These are phyloP conservation scores for Tragopan temminckii DNA, from an alignment of 2,797 vertebrate species.

Conservation along the genomic window DNA sequence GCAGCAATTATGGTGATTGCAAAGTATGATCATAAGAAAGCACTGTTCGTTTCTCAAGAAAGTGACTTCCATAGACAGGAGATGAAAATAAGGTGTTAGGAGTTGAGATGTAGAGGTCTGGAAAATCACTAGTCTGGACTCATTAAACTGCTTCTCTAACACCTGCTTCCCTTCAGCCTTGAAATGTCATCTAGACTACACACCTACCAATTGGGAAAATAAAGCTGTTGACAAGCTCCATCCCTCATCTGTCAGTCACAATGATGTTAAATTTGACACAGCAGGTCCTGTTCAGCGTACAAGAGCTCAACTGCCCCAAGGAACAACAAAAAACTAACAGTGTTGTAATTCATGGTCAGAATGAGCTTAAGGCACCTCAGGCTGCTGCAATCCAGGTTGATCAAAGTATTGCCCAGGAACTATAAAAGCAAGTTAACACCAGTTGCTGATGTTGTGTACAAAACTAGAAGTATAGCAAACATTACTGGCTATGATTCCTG, in stretches of 20 bases:
- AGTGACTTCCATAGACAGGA: background rate
- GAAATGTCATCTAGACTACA: background rate
- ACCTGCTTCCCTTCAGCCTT: background rate
- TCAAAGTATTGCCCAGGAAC: background rate
- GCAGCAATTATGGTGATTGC: background rate
- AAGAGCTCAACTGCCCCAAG: background rate
- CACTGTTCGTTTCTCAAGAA: background rate
- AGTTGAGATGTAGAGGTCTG: background rate
- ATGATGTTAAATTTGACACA: background rate
- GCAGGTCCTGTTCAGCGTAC: background rate
- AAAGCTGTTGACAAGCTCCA: background rate
- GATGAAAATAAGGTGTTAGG: background rate
- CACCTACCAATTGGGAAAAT: background rate
- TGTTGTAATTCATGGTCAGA: too few relatives aligned
- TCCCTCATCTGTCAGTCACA: background rate
- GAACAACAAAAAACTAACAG: background rate
- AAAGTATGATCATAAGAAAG: too few relatives aligned
- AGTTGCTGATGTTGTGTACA: background rate
- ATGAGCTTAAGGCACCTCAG: background rate
- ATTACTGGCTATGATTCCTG: background rate
- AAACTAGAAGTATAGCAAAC: background rate
- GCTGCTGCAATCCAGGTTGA: background rate
- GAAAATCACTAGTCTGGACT: background rate
- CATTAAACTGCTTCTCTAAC: background rate
- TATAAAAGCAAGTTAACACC: background rate